phyloP scores from a whole-genome alignment of 2,888 invertebrate genomes.

The Polymixis flavicincta region DNA sequence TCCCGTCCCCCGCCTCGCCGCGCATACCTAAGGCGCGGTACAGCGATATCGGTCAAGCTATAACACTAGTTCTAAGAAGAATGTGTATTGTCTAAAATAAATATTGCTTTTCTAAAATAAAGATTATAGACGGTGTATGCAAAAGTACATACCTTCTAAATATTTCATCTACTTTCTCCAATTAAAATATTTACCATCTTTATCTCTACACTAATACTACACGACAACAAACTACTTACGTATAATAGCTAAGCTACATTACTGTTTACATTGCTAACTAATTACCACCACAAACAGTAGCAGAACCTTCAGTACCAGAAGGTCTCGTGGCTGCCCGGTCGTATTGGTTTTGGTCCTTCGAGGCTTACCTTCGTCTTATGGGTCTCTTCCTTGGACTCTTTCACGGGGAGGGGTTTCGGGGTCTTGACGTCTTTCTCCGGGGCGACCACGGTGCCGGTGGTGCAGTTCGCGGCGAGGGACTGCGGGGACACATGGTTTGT shows the following conservation, averaged over 20 bases:
- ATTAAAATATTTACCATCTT: not conserved
- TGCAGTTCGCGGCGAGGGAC: constrained; percentile 72
- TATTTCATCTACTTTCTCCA: not conserved
- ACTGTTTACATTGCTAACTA: constrained; percentile 29
- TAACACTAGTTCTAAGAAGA: not conserved
- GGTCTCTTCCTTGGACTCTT: constrained; percentile 64
- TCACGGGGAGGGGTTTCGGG: constrained; percentile 65
- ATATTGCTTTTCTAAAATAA: not conserved
- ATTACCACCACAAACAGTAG: constrained; percentile 38
- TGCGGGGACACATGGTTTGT: constrained; percentile 70
- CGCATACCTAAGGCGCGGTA: no score
- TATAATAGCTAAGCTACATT: not conserved
- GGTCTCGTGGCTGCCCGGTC: constrained; percentile 52
- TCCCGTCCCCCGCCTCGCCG: no score
- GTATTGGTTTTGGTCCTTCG: constrained; percentile 60
- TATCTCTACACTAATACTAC: not conserved
- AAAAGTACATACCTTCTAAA: no score
- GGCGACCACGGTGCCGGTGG: constrained; percentile 63
- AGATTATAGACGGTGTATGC: no score
- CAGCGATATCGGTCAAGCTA: no score
- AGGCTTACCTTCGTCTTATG: constrained; percentile 68
- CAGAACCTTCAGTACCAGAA: constrained; percentile 49
- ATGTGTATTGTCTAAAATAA: not conserved
- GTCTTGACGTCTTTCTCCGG: constrained; percentile 68
- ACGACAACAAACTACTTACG: not conserved